Base-by-base conservation (phyloP, 2,797 vertebrate species). In the Amphiprion clarkii region DNA sequence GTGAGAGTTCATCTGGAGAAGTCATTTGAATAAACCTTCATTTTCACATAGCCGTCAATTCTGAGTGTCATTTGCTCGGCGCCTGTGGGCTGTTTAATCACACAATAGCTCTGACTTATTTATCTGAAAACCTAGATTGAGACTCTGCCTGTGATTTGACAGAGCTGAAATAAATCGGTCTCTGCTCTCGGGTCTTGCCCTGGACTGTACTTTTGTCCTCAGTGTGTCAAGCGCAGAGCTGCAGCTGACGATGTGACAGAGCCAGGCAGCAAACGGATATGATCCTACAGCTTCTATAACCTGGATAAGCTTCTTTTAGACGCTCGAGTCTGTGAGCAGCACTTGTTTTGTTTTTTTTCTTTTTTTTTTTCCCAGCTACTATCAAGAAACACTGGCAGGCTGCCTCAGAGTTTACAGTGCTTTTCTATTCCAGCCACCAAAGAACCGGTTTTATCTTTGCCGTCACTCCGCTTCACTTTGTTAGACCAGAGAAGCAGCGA, bases 381-480 rank as follows among this genome's bases (percentile, higher is more conserved):
- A 88, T 90, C 85, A 79, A 87, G 80, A 86, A 87, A 87, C 78
- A 83, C 82, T 91, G 87, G 84, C 83, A 90, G 80, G 57, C 79
- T 87, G 86, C 44, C 84, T 85, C 63, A 2, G 69, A 88, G 74
- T 91, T 88, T 88, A 89, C 86, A 85, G 83, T 84, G 81, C 84
- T 87, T 86, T 89, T 88, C 81, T 88, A 71, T 84, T 86, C 75
- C 85, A 73, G 83, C 78, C 83, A 79, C 84, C 82, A 89, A 90
- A 89, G 85, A 90, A 89, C 72, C 77, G 71, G 80, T 89, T 93
- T 91, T 89, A 93, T 93, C 91, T 88, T 73, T 17, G 51, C 89
- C 90, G 89, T 87, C 91, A 89, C 83, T 89, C 72, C 1, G 29
- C 80, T 66, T 88, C 78, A 83, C 84, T 88, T 87, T 82, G 86